Evolutionary conservation across 2,797 vertebrate species (phyloP), one percentile per base, ranked within the genome.

Genomic region (Heteromormyrus szaboi): DNA sequence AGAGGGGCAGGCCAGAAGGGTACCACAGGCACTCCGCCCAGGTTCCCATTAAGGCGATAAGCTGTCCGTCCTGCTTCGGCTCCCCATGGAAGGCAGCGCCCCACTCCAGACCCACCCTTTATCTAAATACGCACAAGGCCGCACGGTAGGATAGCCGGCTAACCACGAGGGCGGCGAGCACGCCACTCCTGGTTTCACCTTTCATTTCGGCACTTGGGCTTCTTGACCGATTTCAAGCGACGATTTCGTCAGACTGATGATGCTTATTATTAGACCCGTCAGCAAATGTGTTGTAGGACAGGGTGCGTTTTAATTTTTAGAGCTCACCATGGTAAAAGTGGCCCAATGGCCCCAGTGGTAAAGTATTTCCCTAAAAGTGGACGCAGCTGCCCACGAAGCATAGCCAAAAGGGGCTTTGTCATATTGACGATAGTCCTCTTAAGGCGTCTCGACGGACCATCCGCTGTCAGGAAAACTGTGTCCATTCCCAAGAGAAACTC

Each of bases 361-460:
- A 44, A 79, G 72, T 41, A 19, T 79, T 44, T 29, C 72, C 14
- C 19, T 79, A 41, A 44, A 79, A 79, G 33, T 44, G 14, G 72
- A 41, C 11, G 76, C n/a, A 81, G 41, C 37, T 46, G 76, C 76
- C 37, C 76, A 46, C 17, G 44, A 81, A 44, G 41, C 41, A 46
- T 8, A 22, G 44, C 37, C 41, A 19, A 17, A 76, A 83, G 11
- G 14, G 19, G 14, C 19, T 83, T n/a, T 46, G 19, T n/a, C 44
- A 83, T 22, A 83, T 41, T 50, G 79, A 50, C 79, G 22, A 50
- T 2, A 48, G 19, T 79, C 22, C 79, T 46, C 79, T 11, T 11
- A 46, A 83, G 46, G 41, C 65, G 87, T 51, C 48, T 79, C 65
- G 33, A 33, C 68, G 50, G 68, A 88, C 65, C 87, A 79, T 81